Percentiles rank a stretch among this genome's conserved stretches.
phyloP scores from a whole-genome alignment of 2,888 invertebrate species.

The Barypeithes pellucidus region DNA sequence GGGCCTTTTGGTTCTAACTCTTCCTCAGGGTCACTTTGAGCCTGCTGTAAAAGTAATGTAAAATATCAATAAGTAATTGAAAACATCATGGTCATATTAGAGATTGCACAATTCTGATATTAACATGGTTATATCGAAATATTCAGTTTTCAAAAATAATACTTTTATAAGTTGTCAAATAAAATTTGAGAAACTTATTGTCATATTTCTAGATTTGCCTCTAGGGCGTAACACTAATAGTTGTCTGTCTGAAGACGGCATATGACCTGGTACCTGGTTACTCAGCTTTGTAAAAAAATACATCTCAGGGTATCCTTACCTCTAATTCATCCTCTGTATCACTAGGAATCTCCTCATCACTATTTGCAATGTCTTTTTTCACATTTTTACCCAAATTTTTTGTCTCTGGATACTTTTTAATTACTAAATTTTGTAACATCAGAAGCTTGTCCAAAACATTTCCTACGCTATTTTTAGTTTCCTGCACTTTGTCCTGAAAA shows the following conservation, averaged over 20 bases:
- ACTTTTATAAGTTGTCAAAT: too few relatives aligned
- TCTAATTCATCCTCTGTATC: conserved; percentile 73
- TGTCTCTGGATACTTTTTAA: conserved; percentile 81
- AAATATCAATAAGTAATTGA: too few relatives aligned
- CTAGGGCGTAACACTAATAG: too few relatives aligned
- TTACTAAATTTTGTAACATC: conserved; percentile 75
- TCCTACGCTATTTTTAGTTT: conserved; percentile 74
- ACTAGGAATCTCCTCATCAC: conserved; percentile 79
- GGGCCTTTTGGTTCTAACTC: conserved; percentile 61
- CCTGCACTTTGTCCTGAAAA: conserved; percentile 72
- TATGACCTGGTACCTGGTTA: too few relatives aligned
- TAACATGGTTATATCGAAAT: too few relatives aligned
- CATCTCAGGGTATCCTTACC: conserved; percentile 10
- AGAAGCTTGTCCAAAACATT: conserved; percentile 79
- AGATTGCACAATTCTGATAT: too few relatives aligned
- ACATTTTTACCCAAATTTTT: conserved; percentile 69
- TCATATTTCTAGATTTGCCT: too few relatives aligned
- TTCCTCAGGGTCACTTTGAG: conserved; percentile 66
- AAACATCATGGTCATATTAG: too few relatives aligned
- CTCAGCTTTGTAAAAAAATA: background rate
- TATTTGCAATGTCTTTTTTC: conserved; percentile 61
- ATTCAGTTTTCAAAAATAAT: too few relatives aligned
- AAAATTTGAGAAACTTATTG: too few relatives aligned
- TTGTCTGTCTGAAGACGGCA: too few relatives aligned
- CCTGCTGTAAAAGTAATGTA: conserved; percentile 9